Evolutionary conservation across 1,140 invertebrate species (phyloP), one percentile per base, ranked within the genome.

Genomic region (Neodiprion lecontei): DNA sequence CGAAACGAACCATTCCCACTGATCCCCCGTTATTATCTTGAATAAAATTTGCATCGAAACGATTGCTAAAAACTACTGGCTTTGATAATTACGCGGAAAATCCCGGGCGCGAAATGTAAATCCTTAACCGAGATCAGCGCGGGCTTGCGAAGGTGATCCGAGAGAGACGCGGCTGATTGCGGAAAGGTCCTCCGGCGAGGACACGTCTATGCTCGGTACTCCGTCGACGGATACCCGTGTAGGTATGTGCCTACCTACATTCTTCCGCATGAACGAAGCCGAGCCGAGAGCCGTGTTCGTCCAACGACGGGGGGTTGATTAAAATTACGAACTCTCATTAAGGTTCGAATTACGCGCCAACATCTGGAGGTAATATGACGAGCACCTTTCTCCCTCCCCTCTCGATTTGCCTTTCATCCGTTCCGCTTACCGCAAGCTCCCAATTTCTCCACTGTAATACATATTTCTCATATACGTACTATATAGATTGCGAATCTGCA

Each of bases 1-100:
- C 9, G 9, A 61, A 61, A 61, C 53, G 11, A 61, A 61, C 53
- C 53, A 61, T 61, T 17, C 53, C 53, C n/a, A 17, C 53, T 61
- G 53, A 61, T 61, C 53, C 53, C 28, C 53, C 53, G 53, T 61
- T 61, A 61, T 61, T 61, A 61, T 61, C 53, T 61, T 12, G n/a
- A 61, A 61, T 7, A 61, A 61, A 61, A 61, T 61, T 61, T 14
- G 53, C 53, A 61, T 61, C 4, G 53, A 61, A 61, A 61, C 11
- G 53, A 61, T 61, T 61, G 53, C 53, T 61, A 61, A 61, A 61
- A 61, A 61, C 53, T 61, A 61, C 53, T 61, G 53, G 28, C 53
- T 61, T 61, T 61, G 11, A 61, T 61, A 61, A 61, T 61, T 61
- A 61, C n/a, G n/a, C 53, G 53, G 11, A 17, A 17, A 61, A 61